Base-by-base conservation (phyloP, 2,888 invertebrate species). In the Alviniconcha strummeri region DNA sequence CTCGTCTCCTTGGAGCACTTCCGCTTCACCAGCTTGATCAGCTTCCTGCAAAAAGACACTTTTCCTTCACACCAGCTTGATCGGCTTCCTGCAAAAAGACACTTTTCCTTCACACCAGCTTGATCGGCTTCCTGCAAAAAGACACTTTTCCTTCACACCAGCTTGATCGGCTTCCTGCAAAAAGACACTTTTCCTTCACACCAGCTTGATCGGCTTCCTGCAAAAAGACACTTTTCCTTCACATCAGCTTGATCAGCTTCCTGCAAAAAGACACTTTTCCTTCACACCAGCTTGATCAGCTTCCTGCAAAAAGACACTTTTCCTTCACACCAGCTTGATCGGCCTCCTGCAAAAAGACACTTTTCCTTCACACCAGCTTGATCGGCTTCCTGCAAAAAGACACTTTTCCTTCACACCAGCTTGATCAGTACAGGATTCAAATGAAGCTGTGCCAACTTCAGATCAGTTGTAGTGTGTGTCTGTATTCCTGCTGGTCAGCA, bases 1-100 rank as follows among this genome's bases (percentile, higher is more conserved):
- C 93, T 92, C 74, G 94, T 93, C 84, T 94, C 94, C 78, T 95
- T 94, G 69, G 89, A 86, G 19, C 89, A 84, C 82, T 87, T 89
- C 76, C 86, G 81, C 83, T 91, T 90, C 75, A 91, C 85, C 82
- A 89, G 86, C 84, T 91, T 91, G 54, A 91, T 88, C 9, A 89
- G 55, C 85, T 91, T 92, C 74, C 92, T 92, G 87, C 52, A 76
- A 72, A 57, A 78, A 19, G 52, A 69, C 64, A 64, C 9, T 4
- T 9, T 64, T 1, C 4, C 64, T 15, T 9, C 64, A 64, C 64
- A 64, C 85, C 82, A 89, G 86, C 84, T 91, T 91, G 52, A 91
- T 88, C 9, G 89, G 55, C 85, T 91, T 92, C 74, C 92, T 92
- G 87, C 57, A 74, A 80, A 54, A 77, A n/a, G 55, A 64, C 64